A percentile compares a stretch with the other conserved stretches of the same genome.
phyloP scores from a whole-genome alignment of 2,797 vertebrate genomes.

The Tapera naevia region DNA sequence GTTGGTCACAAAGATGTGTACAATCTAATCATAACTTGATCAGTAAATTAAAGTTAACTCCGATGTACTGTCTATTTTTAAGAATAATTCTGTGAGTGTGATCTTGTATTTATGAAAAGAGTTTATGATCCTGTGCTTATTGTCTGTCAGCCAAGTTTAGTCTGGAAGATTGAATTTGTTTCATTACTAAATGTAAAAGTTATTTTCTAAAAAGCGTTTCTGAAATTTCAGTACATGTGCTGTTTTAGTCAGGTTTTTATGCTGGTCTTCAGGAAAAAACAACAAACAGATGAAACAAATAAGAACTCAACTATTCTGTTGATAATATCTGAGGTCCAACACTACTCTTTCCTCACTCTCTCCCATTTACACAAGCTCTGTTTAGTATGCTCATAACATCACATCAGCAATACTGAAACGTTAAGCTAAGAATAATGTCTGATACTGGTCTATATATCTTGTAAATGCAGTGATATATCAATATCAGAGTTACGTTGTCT shows the following conservation, averaged over 20 bases:
- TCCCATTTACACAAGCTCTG: neutral
- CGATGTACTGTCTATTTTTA: neutral
- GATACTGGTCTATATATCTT: neutral
- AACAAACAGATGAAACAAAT: neutral
- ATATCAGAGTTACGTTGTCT: neutral
- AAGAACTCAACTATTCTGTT: neutral
- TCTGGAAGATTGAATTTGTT: neutral
- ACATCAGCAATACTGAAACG: neutral
- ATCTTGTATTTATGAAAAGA: neutral
- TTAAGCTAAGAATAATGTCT: neutral
- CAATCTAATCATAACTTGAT: neutral
- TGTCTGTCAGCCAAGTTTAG: neutral
- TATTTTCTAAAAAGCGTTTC: neutral
- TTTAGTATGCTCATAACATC: neutral
- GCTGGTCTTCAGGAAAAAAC: neutral
- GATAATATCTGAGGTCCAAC: neutral
- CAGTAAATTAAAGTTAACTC: neutral
- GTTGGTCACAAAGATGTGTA: neutral
- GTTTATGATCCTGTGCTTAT: neutral
- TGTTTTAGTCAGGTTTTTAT: neutral
- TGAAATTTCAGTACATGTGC: neutral
- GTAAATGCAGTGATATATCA: neutral
- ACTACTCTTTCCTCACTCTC: neutral
- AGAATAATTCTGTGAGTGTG: fast-evolving
- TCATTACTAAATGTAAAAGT: neutral